Percentiles rank a stretch among this genome's conserved stretches.
These are phyloP conservation scores for Diacarnus erythraeanus DNA, from an alignment of 37 sponge, comb jelly and placozoan genomes.

Conservation along the genomic window DNA sequence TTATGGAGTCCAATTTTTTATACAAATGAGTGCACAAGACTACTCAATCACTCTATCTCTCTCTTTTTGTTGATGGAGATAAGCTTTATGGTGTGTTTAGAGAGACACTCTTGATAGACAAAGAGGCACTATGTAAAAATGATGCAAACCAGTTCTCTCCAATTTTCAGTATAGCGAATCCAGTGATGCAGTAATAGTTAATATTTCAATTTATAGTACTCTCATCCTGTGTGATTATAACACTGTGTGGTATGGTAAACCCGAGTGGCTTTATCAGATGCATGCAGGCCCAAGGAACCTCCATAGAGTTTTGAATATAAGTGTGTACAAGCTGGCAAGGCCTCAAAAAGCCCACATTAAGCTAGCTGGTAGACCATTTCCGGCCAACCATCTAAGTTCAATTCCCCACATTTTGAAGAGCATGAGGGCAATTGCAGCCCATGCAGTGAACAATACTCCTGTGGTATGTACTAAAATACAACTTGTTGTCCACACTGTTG, in stretches of 20 bases:
- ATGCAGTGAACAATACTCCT: neutral
- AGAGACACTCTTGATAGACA: neutral
- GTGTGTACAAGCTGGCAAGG: neutral
- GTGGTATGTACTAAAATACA: neutral
- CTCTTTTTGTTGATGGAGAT: neutral
- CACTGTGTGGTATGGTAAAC: neutral
- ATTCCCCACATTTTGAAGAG: neutral
- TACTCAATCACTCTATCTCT: neutral
- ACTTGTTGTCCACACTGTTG: too few relatives aligned
- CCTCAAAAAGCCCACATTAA: slow-evolving; percentile 10
- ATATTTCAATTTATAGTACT: neutral
- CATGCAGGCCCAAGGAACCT: neutral
- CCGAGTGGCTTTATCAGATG: neutral
- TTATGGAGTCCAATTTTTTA: neutral
- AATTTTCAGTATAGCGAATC: too few relatives aligned
- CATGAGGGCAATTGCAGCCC: neutral
- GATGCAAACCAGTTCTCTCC: too few relatives aligned
- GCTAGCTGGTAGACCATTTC: slow-evolving; percentile 10
- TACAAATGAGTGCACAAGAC: neutral
- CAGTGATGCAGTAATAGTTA: too few relatives aligned
- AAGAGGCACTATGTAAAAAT: too few relatives aligned
- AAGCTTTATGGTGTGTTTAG: neutral
- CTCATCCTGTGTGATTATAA: neutral
- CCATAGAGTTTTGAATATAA: neutral
- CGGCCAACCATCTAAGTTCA: neutral